These are phyloP conservation scores for Bufo gargarizans DNA, from an alignment of 2,113 vertebrate genomes.

Conservation along the genomic window DNA sequence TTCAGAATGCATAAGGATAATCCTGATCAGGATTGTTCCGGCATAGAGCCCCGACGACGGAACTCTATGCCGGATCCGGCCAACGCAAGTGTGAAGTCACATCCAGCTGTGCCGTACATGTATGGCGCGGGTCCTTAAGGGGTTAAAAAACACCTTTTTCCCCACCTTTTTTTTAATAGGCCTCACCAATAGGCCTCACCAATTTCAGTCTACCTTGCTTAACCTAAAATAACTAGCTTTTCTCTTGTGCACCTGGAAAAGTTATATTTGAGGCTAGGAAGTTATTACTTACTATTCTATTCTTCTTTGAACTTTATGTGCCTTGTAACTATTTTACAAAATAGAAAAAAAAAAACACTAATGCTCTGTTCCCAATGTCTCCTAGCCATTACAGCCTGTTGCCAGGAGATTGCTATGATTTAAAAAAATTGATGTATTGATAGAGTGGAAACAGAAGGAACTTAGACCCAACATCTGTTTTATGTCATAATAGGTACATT, in stretches of 20 bases:
- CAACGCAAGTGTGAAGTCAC: no score
- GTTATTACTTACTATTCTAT: background rate
- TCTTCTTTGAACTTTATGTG: background rate
- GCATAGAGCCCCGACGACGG: no score
- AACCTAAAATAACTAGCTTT: background rate
- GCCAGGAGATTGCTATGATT: background rate
- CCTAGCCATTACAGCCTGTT: background rate
- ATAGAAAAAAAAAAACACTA: background rate
- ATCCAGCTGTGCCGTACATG: no score
- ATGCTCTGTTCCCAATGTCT: background rate
- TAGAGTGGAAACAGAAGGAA: background rate
- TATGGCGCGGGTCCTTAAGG: no score
- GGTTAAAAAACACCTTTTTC: no score
- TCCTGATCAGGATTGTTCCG: no score
- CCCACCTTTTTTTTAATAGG: no score
- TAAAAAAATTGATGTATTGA: background rate
- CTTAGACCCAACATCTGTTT: background rate
- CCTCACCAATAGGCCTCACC: no score
- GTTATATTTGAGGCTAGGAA: background rate
- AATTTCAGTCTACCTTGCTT: no score
- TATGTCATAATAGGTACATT: background rate
- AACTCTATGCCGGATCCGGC: no score
- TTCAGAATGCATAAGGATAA: no score
- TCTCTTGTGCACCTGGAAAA: background rate
- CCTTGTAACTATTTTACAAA: background rate